A percentile compares a stretch with the other conserved stretches of the same genome.
phyloP scores from a whole-genome alignment of 2,113 vertebrate species.

The Cynopterus brachyotis region DNA sequence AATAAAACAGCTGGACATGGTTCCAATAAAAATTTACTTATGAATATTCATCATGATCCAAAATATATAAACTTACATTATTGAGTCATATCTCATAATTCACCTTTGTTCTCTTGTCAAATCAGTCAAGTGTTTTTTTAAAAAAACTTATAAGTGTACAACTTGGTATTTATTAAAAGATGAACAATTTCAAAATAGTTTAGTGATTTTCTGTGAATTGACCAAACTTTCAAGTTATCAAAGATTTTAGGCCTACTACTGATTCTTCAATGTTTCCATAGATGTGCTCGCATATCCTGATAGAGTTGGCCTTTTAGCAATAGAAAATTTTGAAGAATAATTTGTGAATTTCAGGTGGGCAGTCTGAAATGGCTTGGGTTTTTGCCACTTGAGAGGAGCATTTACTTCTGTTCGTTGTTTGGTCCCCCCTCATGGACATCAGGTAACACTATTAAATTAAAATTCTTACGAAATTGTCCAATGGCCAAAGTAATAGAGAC shows the following conservation, averaged over 20 bases:
- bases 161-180: background rate
- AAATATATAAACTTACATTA: background rate
- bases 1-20: background rate
- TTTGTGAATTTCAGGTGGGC: background rate
- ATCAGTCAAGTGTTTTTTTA: background rate
- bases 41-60: background rate
- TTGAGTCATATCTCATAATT: background rate
- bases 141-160: background rate
- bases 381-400: background rate
- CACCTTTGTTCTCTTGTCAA: background rate
- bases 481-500: background rate
- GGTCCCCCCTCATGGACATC: conserved; percentile 74
- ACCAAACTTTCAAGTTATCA: background rate
- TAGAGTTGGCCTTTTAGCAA: background rate
- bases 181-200: conserved; percentile 6
- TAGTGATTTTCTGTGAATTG: background rate
- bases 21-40: background rate
- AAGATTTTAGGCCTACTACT: background rate
- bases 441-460: conserved; percentile 58
- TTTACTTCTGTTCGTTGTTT: conserved; percentile 20
- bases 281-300: background rate
- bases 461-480: background rate
- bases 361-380: background rate
- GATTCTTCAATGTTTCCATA: background rate
- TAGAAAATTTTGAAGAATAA: background rate